Evolutionary conservation across 2,113 vertebrate genomes (phyloP), one percentile per base, ranked within the genome.

Genomic region (Prietella phreatophila): DNA sequence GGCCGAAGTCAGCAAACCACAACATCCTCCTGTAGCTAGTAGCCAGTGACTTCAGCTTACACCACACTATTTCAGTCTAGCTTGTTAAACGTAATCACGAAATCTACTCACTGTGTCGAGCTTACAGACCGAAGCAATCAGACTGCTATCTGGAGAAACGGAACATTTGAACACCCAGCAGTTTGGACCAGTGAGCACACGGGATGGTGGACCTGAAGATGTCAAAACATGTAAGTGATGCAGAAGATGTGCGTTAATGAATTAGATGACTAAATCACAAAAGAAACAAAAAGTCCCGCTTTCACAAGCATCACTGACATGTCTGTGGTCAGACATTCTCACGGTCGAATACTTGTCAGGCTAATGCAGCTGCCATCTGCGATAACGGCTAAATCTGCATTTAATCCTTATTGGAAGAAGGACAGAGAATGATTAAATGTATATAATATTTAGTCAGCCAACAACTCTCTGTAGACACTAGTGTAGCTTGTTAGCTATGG

Each of bases 81-180:
- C 4, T 27, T 79, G 47, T 55, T 71, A 30, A 58, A 4, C 0
- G 1, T 50, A 6, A 47, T 82, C 15, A 85, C 19, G 30, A 6
- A 50, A 50, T 5, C 60, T 56, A 95, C 98, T 97, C 93, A 99
- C 98, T 88, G 96, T 95, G 90, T 98, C 98, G 90, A 97, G 96
- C 1, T 97, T 96, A 0, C 97, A 97, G 0, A 96, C 97, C 0
- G 98, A 99, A 0, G 97, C 98, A 14, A 99, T 95, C 97, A 99
- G 97, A 90, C 97, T 98, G 92, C 97, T 97, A 93, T 99, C 97
- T 0, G 98, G 96, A 1, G 98, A 99, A 60, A 99, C 94, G 85
- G 97, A 95, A 91, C 97, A 99, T 94, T 96, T 96, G 91, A 97
- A 98, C 78, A 99, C 96, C 98, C 98, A 99, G 90, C 97, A 96